A percentile compares a stretch with the other conserved stretches of the same genome.
These are phyloP conservation scores for Antheraea assamensis DNA, from an alignment of 2,888 invertebrate genomes.

Conservation along the genomic window DNA sequence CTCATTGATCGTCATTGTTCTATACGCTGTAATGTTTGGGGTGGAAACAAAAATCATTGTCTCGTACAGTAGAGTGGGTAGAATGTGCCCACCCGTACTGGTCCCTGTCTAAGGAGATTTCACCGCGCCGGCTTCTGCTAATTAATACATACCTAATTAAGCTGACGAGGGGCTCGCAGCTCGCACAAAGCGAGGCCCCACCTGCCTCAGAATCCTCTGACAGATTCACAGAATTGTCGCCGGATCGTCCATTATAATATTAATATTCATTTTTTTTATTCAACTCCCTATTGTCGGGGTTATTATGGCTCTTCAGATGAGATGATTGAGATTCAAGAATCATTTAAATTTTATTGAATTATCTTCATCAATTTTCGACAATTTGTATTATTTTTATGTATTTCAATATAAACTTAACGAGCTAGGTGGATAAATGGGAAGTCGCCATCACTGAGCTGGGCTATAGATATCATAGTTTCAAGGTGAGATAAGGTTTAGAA, in stretches of 20 bases:
- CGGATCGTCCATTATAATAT: background rate
- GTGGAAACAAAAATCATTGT: background rate
- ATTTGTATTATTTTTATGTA: background rate
- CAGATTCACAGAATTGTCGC: slow-evolving; percentile 4
- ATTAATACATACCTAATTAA: slow-evolving; percentile 51
- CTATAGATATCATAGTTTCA: background rate
- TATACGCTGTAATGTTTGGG: background rate
- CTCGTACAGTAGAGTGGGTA: background rate
- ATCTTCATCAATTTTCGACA: background rate
- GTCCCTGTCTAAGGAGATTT: slow-evolving; percentile 24
- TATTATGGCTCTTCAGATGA: background rate
- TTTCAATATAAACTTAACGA: background rate
- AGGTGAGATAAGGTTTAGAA: background rate
- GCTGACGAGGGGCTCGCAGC: slow-evolving; percentile 26
- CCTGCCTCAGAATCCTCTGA: slow-evolving; percentile 2
- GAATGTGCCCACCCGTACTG: background rate
- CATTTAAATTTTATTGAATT: background rate
- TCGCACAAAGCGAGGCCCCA: slow-evolving; percentile 29
- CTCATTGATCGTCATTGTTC: background rate
- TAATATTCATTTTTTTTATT: slow-evolving; percentile 1
- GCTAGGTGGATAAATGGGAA: no score
- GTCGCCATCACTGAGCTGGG: no score
- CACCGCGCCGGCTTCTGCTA: slow-evolving; percentile 32
- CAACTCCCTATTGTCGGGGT: background rate
- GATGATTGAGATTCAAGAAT: no score